A percentile compares a stretch with the other conserved stretches of the same genome.
Conservation (phyloP, 2,113 vertebrate species). For the Equus przewalskii region DNA sequence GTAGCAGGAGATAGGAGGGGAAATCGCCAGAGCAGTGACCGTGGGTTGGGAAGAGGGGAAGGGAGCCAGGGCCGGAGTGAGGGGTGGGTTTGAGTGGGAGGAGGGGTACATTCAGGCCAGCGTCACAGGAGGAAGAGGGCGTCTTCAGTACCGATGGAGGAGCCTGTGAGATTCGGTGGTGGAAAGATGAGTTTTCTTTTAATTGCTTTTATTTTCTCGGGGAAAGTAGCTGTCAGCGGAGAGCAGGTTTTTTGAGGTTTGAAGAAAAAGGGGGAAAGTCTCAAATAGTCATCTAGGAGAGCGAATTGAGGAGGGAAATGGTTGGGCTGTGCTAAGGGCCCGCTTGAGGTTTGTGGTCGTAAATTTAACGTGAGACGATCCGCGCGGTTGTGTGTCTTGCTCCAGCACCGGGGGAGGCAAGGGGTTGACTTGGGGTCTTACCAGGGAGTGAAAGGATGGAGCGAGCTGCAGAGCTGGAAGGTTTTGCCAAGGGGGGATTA, state of each 20-base stretch:
- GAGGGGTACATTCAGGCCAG: not conserved
- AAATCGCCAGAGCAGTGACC: rapidly evolving
- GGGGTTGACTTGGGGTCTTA: not conserved
- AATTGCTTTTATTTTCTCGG: not conserved
- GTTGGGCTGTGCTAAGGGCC: not conserved
- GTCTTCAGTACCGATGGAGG: rapidly evolving
- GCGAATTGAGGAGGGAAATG: not conserved
- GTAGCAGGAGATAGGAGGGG: too few species aligned
- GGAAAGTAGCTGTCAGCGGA: not conserved
- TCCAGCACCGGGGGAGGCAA: rapidly evolving
- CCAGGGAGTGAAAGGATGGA: not conserved
- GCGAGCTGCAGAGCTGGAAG: not conserved
- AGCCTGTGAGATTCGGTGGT: not conserved
- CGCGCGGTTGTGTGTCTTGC: rapidly evolving
- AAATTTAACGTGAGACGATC: not conserved
- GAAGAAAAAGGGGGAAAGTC: not conserved
- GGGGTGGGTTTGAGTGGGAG: not conserved
- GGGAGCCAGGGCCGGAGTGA: rapidly evolving
- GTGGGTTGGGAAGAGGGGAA: not conserved
- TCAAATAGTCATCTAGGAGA: not conserved
- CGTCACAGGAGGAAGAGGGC: not conserved
- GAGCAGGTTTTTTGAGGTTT: constrained; percentile 37
- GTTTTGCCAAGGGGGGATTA: rapidly evolving
- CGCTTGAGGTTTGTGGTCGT: constrained; percentile 36
- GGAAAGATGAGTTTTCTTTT: not conserved